Evolutionary conservation across 2,888 invertebrate species (phyloP).

Genomic region (Cryptocephalus primarius): DNA sequence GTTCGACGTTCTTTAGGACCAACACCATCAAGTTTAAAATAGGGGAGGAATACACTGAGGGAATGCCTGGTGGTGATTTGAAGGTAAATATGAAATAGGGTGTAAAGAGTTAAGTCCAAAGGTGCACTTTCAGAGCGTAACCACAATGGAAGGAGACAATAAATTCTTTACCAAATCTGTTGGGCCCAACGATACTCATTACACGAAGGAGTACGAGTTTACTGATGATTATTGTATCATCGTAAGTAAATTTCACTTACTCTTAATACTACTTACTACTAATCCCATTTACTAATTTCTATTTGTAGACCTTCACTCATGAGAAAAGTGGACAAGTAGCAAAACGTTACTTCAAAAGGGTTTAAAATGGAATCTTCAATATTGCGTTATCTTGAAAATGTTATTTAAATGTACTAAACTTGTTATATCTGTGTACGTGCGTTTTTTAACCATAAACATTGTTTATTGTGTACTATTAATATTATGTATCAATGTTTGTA

Average conservation of each 20-base stretch:
- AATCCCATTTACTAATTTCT: neutral
- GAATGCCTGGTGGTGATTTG: constrained; percentile 48
- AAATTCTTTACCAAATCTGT: constrained; percentile 37
- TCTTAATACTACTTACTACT: too few species aligned
- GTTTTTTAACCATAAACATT: neutral
- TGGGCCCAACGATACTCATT: constrained; percentile 31
- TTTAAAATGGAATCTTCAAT: constrained; percentile 12
- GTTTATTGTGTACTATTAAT: neutral
- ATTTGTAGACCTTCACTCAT: constrained; percentile 47
- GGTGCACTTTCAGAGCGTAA: constrained; percentile 41
- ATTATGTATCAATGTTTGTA: too few species aligned
- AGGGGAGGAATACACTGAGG: constrained; percentile 53
- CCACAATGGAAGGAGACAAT: constrained; percentile 40
- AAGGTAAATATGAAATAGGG: constrained; percentile 19
- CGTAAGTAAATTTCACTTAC: constrained; percentile 19
- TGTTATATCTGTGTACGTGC: too few species aligned
- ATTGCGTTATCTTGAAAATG: too few species aligned
- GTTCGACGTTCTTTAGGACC: constrained; percentile 45
- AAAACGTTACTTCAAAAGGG: constrained; percentile 46
- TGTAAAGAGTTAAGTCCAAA: too few species aligned
- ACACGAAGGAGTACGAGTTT: constrained; percentile 36
- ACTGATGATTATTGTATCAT: constrained; percentile 26
- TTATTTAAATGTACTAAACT: too few species aligned
- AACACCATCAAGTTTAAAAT: constrained; percentile 44
- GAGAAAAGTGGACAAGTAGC: constrained; percentile 41